Conservation (phyloP, 92 coral and sea anemone species). For the Paramuricea clavata region DNA sequence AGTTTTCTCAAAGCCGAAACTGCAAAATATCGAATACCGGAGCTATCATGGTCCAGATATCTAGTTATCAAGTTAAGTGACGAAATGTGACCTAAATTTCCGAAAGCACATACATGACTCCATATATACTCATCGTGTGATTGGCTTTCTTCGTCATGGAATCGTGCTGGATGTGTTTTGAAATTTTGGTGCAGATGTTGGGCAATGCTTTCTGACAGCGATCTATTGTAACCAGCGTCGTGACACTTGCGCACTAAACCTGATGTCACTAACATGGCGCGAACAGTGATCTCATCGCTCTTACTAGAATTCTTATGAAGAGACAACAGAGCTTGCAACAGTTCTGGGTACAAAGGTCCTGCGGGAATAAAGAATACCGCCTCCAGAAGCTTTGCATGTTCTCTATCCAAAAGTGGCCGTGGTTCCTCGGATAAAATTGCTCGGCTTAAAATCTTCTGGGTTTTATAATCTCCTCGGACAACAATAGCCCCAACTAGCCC, state of each 20-base stretch:
- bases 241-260: conserved; percentile 59
- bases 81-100: conserved; percentile 80
- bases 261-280: conserved; percentile 80
- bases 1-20: conserved; percentile 88
- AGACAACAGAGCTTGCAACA: conserved; percentile 69
- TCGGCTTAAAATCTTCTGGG: conserved; percentile 72
- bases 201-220: conserved; percentile 69
- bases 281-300: conserved; percentile 62
- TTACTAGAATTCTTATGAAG: conserved; percentile 42
- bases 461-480: conserved; percentile 18
- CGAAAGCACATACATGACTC: conserved; percentile 34
- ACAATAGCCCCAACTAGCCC: conserved; percentile 59
- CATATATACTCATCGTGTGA: conserved; percentile 74
- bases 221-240: conserved; percentile 45
- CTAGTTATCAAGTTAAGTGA: conserved; percentile 71
- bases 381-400: conserved; percentile 69
- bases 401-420: conserved; percentile 67
- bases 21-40: conserved; percentile 79
- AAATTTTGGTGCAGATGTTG: conserved; percentile 75
- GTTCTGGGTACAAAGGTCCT: conserved; percentile 74
- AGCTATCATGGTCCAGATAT: conserved; percentile 81
- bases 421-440: conserved; percentile 67
- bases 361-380: conserved; percentile 74
- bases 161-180: conserved; percentile 67
- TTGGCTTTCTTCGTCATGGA: conserved; percentile 61